phyloP scores from a whole-genome alignment of 1,140 invertebrate genomes.

The Idris sp. region DNA sequence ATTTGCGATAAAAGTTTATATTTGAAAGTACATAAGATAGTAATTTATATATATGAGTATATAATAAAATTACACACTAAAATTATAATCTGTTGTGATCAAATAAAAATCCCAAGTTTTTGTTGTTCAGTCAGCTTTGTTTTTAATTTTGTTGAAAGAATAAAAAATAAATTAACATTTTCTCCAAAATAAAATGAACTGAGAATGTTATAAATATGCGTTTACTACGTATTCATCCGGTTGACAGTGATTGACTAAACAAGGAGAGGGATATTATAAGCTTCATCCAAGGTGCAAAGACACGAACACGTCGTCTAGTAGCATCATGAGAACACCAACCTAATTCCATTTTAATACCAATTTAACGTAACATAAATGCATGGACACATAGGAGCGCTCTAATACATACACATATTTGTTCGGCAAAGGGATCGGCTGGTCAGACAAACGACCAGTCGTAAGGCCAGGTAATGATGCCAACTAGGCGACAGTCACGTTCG shows the following conservation, averaged over 20 bases:
- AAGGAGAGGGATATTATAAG: conserved; percentile 66
- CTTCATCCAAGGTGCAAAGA: conserved; percentile 65
- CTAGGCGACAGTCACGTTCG: conserved; percentile 71
- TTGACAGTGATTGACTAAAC: conserved; percentile 64
- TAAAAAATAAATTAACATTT: too few species aligned
- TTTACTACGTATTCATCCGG: conserved; percentile 48
- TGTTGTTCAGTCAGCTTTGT: too few species aligned
- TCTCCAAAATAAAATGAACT: too few species aligned
- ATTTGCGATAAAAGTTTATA: too few species aligned
- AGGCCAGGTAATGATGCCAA: conserved; percentile 62
- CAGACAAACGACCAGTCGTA: conserved; percentile 42
- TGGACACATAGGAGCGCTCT: conserved; percentile 36
- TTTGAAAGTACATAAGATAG: too few species aligned
- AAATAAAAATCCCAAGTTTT: too few species aligned
- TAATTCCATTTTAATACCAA: conserved; percentile 76
- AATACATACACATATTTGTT: conserved; percentile 34
- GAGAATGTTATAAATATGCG: conserved; percentile 26
- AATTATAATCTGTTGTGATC: too few species aligned
- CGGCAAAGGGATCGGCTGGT: conserved; percentile 36
- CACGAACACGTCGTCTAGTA: conserved; percentile 67
- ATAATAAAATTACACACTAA: too few species aligned
- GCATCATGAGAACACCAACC: conserved; percentile 66
- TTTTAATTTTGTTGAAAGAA: too few species aligned
- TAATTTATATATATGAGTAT: too few species aligned
- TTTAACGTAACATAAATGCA: conserved; percentile 69